Evolutionary conservation across 2,888 invertebrate genomes (phyloP).

Genomic region (Aethes cnicana): DNA sequence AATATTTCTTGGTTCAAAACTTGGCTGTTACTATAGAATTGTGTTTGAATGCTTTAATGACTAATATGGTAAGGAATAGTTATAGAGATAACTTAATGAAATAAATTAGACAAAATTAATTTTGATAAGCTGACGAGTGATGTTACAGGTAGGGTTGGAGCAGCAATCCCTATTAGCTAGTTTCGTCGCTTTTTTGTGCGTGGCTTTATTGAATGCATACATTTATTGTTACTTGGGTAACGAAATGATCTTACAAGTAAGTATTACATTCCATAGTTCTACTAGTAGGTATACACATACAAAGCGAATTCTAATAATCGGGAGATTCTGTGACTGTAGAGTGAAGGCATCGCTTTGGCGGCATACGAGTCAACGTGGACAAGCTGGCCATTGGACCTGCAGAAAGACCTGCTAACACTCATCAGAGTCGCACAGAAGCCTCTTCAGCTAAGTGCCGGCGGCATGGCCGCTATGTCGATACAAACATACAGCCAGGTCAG

Average conservation of each 20-base stretch:
- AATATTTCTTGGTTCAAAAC: conserved; percentile 68
- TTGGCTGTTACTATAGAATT: conserved; percentile 62
- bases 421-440: conserved; percentile 60
- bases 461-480: conserved; percentile 57
- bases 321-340: conserved; percentile 47
- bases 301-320: too few species aligned
- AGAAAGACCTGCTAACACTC: conserved; percentile 57
- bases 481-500: conserved; percentile 61
- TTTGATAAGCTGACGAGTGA: background rate
- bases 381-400: conserved; percentile 62
- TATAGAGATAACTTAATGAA: background rate
- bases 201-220: conserved; percentile 63
- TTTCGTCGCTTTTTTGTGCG: conserved; percentile 53
- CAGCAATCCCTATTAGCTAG: conserved; percentile 52
- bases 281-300: too few species aligned
- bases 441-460: conserved; percentile 60
- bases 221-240: conserved; percentile 67
- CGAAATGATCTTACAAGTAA: conserved; percentile 61
- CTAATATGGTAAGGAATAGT: conserved; percentile 52
- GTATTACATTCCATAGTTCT: conserved; percentile 30
- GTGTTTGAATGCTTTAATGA: conserved; percentile 66
- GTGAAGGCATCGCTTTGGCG: conserved; percentile 57
- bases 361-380: conserved; percentile 65
- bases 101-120: too few species aligned
- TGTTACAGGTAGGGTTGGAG: conserved; percentile 52